phyloP scores from a whole-genome alignment of 2,797 vertebrate genomes.

The Chelon labrosus region DNA sequence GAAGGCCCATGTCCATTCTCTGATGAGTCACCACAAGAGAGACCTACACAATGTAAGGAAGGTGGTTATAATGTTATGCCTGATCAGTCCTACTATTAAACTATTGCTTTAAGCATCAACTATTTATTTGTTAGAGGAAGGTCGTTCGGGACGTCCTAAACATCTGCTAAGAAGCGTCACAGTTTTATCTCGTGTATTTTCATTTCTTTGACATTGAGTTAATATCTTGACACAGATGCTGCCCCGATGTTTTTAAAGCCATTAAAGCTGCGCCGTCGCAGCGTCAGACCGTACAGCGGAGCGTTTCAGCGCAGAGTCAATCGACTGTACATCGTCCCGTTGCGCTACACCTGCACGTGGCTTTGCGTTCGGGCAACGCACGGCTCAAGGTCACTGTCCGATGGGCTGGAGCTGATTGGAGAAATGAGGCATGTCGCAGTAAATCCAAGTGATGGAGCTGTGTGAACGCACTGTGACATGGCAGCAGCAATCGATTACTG shows the following conservation, averaged over 20 bases:
- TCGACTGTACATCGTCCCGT: constrained; percentile 17
- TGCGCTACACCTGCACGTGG: constrained; percentile 28
- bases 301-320: constrained; percentile 18
- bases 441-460: constrained; percentile 63
- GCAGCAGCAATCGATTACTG: constrained; percentile 42
- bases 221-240: neutral
- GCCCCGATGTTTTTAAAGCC: constrained; percentile 13
- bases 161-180: constrained; percentile 11
- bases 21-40: too few species aligned
- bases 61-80: too few species aligned
- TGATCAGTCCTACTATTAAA: constrained; percentile 2
- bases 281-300: constrained; percentile 13
- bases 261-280: constrained; percentile 13
- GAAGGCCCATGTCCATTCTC: too few species aligned
- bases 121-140: constrained; percentile 20
- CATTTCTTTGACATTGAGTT: neutral
- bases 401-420: constrained; percentile 40
- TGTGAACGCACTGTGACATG: constrained; percentile 55
- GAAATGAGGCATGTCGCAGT: constrained; percentile 69
- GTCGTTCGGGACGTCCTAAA: constrained; percentile 29
- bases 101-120: constrained; percentile 1
- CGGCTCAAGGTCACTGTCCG: constrained; percentile 69
- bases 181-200: too few species aligned
- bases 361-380: constrained; percentile 39
- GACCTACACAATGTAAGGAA: too few species aligned